phyloP scores from a whole-genome alignment of 2,797 vertebrate species.

The Adelosebastes latens region DNA sequence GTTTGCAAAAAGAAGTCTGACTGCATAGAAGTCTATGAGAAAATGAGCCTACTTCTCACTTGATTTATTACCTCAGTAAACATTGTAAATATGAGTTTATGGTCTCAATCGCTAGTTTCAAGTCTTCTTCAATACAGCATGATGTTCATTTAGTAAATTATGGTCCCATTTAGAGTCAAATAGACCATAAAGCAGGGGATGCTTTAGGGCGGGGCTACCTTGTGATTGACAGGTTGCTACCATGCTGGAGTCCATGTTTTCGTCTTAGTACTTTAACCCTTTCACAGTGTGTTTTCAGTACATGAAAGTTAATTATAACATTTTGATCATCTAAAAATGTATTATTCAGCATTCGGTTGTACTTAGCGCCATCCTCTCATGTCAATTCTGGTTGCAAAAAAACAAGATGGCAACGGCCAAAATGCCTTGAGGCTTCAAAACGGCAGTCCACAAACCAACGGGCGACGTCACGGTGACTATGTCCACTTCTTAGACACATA shows the following conservation, averaged over 20 bases:
- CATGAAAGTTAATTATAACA: not conserved
- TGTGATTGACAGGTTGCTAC: too few relatives aligned
- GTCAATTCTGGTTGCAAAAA: not conserved
- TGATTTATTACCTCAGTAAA: too few relatives aligned
- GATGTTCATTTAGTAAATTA: not conserved
- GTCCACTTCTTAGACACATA: not conserved
- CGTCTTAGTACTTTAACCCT: too few relatives aligned
- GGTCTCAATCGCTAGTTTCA: not conserved
- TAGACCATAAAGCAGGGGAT: accelerated
- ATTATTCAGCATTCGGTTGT: not conserved
- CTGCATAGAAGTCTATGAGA: not conserved
- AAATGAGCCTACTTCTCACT: not conserved
- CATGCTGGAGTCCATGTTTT: too few relatives aligned
- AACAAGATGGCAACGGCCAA: not conserved
- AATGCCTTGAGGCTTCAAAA: not conserved
- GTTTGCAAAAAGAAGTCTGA: too few relatives aligned
- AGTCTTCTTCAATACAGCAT: not conserved
- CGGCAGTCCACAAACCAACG: not conserved
- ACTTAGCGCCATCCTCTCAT: not conserved
- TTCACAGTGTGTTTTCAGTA: too few relatives aligned
- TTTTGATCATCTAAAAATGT: not conserved
- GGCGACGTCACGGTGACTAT: not conserved
- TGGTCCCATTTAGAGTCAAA: not conserved
- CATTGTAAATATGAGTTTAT: not conserved
- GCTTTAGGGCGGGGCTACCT: not conserved